Percentiles rank a stretch among this genome's conserved stretches.
Evolutionary conservation across 2,113 vertebrate genomes (phyloP).

Genomic region (Natator depressus): DNA sequence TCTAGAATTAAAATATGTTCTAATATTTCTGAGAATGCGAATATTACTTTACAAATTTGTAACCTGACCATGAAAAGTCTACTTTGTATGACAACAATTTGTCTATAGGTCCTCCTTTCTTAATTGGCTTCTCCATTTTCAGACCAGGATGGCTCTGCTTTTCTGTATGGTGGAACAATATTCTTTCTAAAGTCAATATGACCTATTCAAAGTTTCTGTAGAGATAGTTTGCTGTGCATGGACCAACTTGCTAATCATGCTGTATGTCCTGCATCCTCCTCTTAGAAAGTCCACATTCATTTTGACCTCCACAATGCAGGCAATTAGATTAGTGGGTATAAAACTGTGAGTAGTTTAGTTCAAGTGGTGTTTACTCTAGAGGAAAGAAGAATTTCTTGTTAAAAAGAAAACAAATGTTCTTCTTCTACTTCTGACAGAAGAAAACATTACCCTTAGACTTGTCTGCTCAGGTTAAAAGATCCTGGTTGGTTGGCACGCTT

Average conservation of each 20-base stretch:
- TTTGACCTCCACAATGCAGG: not conserved
- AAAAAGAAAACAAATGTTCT: not conserved
- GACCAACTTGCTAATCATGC: not conserved
- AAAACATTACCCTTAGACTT: not conserved
- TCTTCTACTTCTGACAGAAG: not conserved
- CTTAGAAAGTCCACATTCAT: not conserved
- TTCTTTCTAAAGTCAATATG: not conserved
- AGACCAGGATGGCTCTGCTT: not conserved
- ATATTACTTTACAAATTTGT: not conserved
- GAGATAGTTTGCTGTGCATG: not conserved
- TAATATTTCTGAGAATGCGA: not conserved
- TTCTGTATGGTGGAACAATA: not conserved
- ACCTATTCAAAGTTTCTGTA: not conserved
- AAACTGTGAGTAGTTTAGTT: rapidly evolving
- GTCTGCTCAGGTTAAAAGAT: not conserved
- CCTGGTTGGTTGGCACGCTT: not conserved
- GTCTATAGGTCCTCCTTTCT: rapidly evolving
- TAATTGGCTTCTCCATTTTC: not conserved
- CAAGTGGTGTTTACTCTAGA: not conserved
- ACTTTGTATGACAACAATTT: not conserved
- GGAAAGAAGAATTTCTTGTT: not conserved
- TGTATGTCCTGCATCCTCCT: not conserved
- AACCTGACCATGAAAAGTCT: not conserved
- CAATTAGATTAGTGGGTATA: not conserved
- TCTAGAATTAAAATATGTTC: not conserved